These are phyloP conservation scores for Pachyrhynchus sulphureomaculatus DNA, from an alignment of 1,140 invertebrate genomes.

Conservation along the genomic window DNA sequence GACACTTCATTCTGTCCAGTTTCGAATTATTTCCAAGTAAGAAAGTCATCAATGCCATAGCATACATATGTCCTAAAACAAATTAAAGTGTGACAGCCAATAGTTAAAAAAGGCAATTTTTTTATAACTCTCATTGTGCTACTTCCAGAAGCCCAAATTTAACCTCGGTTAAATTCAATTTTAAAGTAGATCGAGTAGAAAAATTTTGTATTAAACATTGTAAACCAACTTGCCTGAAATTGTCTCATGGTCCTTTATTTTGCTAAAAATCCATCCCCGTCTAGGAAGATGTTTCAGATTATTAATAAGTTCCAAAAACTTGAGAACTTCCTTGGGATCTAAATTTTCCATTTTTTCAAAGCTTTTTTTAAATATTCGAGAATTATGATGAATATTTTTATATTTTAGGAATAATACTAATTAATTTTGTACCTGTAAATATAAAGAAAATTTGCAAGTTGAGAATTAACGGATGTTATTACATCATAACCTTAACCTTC, in stretches of 20 bases:
- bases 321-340: constrained; percentile 41
- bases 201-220: not conserved
- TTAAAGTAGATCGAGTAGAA: not conserved
- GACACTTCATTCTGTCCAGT: constrained; percentile 62
- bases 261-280: constrained; percentile 85
- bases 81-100: too few species aligned
- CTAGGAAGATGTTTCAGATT: constrained; percentile 54
- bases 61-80: constrained; percentile 87
- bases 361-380: too few species aligned
- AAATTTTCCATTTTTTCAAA: constrained; percentile 39
- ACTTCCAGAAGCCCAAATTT: not conserved
- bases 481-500: too few species aligned
- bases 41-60: constrained; percentile 92
- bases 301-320: constrained; percentile 45
- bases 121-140: too few species aligned
- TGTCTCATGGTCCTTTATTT: constrained; percentile 82
- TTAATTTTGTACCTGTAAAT: too few species aligned
- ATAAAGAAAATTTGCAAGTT: too few species aligned
- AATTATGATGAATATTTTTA: too few species aligned
- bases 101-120: too few species aligned
- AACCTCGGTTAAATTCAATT: not conserved
- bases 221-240: constrained; percentile 63
- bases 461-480: too few species aligned
- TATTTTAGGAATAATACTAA: too few species aligned
- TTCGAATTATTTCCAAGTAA: constrained; percentile 69